Evolutionary conservation across 2,888 invertebrate species (phyloP).

Genomic region (Acrocera orbiculus): DNA sequence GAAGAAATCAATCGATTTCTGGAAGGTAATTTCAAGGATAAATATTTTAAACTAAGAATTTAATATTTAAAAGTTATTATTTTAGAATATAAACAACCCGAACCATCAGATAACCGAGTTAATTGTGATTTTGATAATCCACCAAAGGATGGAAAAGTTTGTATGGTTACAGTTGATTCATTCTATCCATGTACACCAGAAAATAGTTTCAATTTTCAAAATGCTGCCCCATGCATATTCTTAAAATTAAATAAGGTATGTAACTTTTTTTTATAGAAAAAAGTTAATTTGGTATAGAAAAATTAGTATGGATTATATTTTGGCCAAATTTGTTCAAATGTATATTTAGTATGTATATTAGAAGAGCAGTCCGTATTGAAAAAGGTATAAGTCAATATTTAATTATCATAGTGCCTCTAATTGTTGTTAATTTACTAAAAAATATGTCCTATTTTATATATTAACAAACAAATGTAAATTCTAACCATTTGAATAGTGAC

Average conservation of each 20-base stretch:
- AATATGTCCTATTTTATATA: too few species aligned
- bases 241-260: slow-evolving; percentile 88
- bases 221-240: slow-evolving; percentile 84
- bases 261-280: neutral
- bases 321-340: too few species aligned
- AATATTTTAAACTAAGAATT: neutral
- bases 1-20: slow-evolving; percentile 58
- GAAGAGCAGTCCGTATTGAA: too few species aligned
- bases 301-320: too few species aligned
- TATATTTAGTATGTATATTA: too few species aligned
- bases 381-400: too few species aligned
- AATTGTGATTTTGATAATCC: slow-evolving; percentile 45
- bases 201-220: slow-evolving; percentile 71
- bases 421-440: too few species aligned
- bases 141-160: slow-evolving; percentile 52
- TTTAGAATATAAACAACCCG: too few species aligned
- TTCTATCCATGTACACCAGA: slow-evolving; percentile 61
- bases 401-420: too few species aligned
- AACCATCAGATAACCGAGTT: slow-evolving; percentile 35
- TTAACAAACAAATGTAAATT: too few species aligned
- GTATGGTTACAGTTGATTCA: slow-evolving; percentile 54
- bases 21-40: slow-evolving; percentile 38
- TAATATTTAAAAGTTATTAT: slow-evolving; percentile 3
- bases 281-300: too few species aligned
- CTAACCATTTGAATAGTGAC: too few species aligned